phyloP scores from a whole-genome alignment of 2,113 vertebrate genomes.

The Ictalurus punctatus region DNA sequence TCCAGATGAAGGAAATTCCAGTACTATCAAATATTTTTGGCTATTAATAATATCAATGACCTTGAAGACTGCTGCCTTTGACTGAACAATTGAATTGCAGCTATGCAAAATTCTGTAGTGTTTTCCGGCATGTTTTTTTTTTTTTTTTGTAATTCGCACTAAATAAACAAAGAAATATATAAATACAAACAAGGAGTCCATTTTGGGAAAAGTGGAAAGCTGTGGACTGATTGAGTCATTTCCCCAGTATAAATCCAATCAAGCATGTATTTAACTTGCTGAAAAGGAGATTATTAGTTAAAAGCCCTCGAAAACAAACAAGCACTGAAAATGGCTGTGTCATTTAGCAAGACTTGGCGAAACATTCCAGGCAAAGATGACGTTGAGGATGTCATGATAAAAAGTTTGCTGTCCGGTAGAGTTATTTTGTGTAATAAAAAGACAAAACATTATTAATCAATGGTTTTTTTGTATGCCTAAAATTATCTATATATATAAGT shows the following conservation, averaged over 20 bases:
- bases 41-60: neutral
- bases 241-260: constrained; percentile 29
- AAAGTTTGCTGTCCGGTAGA: neutral
- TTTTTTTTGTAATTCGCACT: neutral
- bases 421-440: neutral
- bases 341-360: neutral
- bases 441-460: neutral
- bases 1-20: neutral
- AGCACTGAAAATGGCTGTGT: constrained; percentile 9
- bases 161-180: neutral
- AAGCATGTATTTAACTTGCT: constrained; percentile 31
- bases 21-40: neutral
- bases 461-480: neutral
- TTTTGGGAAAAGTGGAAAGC: neutral
- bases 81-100: neutral
- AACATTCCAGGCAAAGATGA: neutral
- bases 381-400: neutral
- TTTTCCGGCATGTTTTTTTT: neutral
- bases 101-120: neutral
- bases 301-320: constrained; percentile 25
- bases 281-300: constrained; percentile 13
- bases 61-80: neutral
- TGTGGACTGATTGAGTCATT: constrained; percentile 25
- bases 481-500: no score
- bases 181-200: neutral